phyloP scores from a whole-genome alignment of 2,888 invertebrate genomes.

The Hydraecia micacea region DNA sequence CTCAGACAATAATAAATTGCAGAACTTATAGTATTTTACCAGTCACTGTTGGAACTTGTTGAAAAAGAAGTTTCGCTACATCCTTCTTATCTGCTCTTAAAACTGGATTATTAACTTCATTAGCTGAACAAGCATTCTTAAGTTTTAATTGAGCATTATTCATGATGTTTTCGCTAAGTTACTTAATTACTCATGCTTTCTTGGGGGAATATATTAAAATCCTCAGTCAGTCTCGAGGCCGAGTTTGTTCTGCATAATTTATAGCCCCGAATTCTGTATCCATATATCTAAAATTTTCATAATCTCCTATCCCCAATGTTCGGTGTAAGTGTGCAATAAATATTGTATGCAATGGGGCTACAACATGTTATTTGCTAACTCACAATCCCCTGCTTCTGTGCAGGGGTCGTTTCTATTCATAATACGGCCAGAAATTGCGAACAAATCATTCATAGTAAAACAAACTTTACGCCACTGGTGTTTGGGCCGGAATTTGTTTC shows the following conservation, averaged over 20 bases:
- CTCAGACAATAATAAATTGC: conserved; percentile 65
- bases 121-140: conserved; percentile 68
- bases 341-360: conserved; percentile 84
- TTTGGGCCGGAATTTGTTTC: conserved; percentile 61
- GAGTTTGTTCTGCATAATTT: conserved; percentile 71
- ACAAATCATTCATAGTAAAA: conserved; percentile 67
- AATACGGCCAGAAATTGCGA: conserved; percentile 81
- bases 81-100: conserved; percentile 61
- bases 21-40: conserved; percentile 61
- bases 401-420: conserved; percentile 85
- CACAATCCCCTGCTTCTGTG: conserved; percentile 78
- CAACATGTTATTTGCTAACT: conserved; percentile 86
- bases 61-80: conserved; percentile 60
- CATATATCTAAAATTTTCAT: conserved; percentile 79
- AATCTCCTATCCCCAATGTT: conserved; percentile 79
- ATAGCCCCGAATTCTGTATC: conserved; percentile 69
- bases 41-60: conserved; percentile 57
- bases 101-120: conserved; percentile 71
- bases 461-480: conserved; percentile 68
- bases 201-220: conserved; percentile 66
- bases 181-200: conserved; percentile 69
- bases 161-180: conserved; percentile 70
- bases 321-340: conserved; percentile 82
- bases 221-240: conserved; percentile 57
- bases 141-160: conserved; percentile 74